Base-by-base conservation (phyloP, 2,888 invertebrate genomes). In the Cartodere bifasciata region DNA sequence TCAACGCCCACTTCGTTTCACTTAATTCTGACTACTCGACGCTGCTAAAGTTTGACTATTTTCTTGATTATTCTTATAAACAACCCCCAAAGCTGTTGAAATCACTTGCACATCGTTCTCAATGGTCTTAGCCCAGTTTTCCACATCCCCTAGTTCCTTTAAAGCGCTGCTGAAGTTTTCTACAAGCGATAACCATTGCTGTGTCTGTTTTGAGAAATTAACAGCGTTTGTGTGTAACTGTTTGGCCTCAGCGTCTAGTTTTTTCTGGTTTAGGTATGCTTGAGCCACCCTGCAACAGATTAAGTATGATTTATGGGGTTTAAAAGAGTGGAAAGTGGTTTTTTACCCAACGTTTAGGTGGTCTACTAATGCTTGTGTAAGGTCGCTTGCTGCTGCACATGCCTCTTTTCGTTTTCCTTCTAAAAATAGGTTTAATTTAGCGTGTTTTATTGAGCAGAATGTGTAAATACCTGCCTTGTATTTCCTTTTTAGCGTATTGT, bases 131-230 rank as follows among this genome's bases (percentile, higher is more conserved):
- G 97, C 90, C 97, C 97, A 98, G 57, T 94, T 97, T 56, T 97
- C 94, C 1, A 95, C 94, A 66, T 98, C 97, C 1, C 98, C 98
- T 31, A 98, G 76, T 66, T 98, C 97, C 70, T 95, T 86, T 2
- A 90, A 63, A 1, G 86, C 80, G 51, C 83, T 76, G 47, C 85
- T 86, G 49, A 88, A 87, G 38, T 78, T 79, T 56, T 88, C 87
- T 1, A 88, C 84, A 29, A 97, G 66, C 39, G 79, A 79, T n/a
- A 95, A 63, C 97, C 97, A 98, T 48, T 94, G 92, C 42, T 88
- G 83, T 0, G 95, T 94, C 60, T 97, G 95, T 60, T 92, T 92
- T 0, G 90, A 79, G 65, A 98, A 92, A 54, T 88, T 88, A 4
- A 84, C 78, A 4, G 95, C 91, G 50, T 92, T 94, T 38, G 80